Evolutionary conservation across 1,140 invertebrate genomes (phyloP), one percentile per base, ranked within the genome.

Genomic region (Zaprionus taronus): DNA sequence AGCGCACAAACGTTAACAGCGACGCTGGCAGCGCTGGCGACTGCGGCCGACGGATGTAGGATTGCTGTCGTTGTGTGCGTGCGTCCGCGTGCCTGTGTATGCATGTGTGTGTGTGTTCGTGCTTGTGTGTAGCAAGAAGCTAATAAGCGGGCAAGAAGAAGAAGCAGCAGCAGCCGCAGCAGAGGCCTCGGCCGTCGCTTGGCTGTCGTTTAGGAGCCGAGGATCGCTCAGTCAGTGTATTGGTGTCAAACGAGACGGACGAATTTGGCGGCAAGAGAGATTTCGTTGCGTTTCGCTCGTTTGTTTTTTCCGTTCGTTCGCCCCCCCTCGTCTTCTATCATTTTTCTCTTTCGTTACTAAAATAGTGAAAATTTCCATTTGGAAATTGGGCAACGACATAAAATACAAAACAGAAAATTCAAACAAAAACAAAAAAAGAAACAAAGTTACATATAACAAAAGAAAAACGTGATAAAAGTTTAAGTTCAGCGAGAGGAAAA

Each of bases 281-380:
- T 75, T 83, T 67, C 66, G 67, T 75, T 77, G 64, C 80, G 72
- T 79, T 84, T 79, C 77, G 72, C 63, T 70, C 72, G 74, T 51
- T 83, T 67, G 47, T 51, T 65, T 79, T 68, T 57, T 36, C 64
- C 60, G 67, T 68, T 79, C 78, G 64, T 51, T 75, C 72, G 72
- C 51, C 56, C 77, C 77, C 61, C 47, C 41, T 63, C 31, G 56
- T 57, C 49, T 62, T 3, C 41, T 47, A 47, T 20, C n/a, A 44
- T 70, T 44, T 66, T 34, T 75, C 72, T 79, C 63, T 67, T 63
- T 77, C 36, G 7, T 31, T 49, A 70, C 66, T 51, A 57, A 79
- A 47, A 79, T 87, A 84, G 84, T 89, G 81, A 87, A 87, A 90
- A 87, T 87, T 87, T 90, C 84, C 85, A 90, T 79, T 90, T 79